Base-by-base conservation (phyloP, 2,113 vertebrate genomes). In the Megaptera novaeangliae region DNA sequence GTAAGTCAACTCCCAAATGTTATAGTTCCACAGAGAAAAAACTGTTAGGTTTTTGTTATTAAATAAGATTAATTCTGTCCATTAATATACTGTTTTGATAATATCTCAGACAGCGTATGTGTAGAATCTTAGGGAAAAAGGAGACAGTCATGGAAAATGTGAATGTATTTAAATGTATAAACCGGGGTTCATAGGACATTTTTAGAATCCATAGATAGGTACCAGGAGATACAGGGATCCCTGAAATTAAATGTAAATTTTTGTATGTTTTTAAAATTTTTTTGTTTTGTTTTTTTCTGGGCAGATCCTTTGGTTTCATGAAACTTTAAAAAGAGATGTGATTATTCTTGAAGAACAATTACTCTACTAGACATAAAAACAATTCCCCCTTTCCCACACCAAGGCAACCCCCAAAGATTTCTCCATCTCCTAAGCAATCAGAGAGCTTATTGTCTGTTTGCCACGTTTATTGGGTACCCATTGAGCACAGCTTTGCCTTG, bases 161-260 rank as follows among this genome's bases (percentile, higher is more conserved):
- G 34, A 69, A 57, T 88, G 81, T 95, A 94, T 72, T 94, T 94
- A 95, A 91, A 46, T 86, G 29, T 39, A 20, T 77, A n/a, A 39
- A 69, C 49, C 20, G 41, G 39, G 80, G 27, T 49, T 41, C 66
- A 1, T 27, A 20, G 41, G 25, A 69, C 6, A 8, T 80, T 74
- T 90, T 95, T 68, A 57, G 27, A 72, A 29, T 25, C 10, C 2
- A 27, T 55, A 88, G 34, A 11, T 52, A 86, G 29, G 39, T 3
- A 68, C 20, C 4, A 72, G 11, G 46, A 81, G 10, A 74, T 94
- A 21, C 1, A 10, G 1, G 66, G 2, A 21, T 46, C 36, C 18
- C 29, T 55, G 44, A 89, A 75, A 75, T 71, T 21, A 85, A 88
- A 68, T 39, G 13, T 69, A 49, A 86, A 91, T 27, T 12, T 75